Evolutionary conservation across 1,140 invertebrate genomes (phyloP).

Genomic region (Macrotrachela quadricornifera): DNA sequence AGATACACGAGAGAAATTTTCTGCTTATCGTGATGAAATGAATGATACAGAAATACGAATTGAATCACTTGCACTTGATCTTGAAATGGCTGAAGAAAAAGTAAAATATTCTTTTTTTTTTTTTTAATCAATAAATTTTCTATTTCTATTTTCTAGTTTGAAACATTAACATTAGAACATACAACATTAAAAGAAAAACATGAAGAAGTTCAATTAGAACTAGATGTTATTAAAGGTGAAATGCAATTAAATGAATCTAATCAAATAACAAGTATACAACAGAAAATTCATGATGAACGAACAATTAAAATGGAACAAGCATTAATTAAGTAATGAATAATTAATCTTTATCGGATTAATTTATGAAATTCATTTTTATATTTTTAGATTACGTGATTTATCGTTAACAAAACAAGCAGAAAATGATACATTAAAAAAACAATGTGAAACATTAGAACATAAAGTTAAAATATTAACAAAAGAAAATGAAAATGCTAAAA

Average conservation of each 20-base stretch:
- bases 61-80: conserved; percentile 89
- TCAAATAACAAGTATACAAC: conserved; percentile 46
- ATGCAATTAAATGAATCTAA: conserved; percentile 34
- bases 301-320: conserved; percentile 46
- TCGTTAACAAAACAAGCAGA: not conserved
- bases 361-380: conserved; percentile 42
- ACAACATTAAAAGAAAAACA: conserved; percentile 40
- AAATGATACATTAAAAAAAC: not conserved
- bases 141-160: too few species aligned
- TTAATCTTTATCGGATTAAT: too few species aligned
- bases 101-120: too few species aligned
- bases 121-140: too few species aligned
- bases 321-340: too few species aligned
- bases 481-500: conserved; percentile 55
- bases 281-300: conserved; percentile 76
- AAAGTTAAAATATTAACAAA: not conserved
- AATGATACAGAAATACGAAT: conserved; percentile 69
- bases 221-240: conserved; percentile 71
- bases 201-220: conserved; percentile 69
- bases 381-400: conserved; percentile 41
- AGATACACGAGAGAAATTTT: conserved; percentile 54
- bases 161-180: conserved; percentile 44
- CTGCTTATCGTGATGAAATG: conserved; percentile 54
- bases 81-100: conserved; percentile 97
- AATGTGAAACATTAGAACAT: not conserved